Percentiles rank a stretch among this genome's conserved stretches.
These are phyloP conservation scores for Hippocampus barbouri DNA, from an alignment of 2,113 vertebrate species.

Conservation along the genomic window DNA sequence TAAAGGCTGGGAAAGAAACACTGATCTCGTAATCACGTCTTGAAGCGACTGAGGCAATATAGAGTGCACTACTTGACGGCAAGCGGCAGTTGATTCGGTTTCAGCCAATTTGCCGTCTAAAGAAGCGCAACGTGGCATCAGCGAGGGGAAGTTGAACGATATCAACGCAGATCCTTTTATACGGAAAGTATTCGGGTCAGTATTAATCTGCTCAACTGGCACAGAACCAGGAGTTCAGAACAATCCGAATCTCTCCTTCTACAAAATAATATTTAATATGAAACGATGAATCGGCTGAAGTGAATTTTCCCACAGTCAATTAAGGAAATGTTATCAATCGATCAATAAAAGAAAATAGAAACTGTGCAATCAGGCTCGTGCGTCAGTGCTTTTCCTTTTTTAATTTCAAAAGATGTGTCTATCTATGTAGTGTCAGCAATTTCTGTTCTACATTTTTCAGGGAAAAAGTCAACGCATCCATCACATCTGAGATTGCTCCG, in stretches of 20 bases:
- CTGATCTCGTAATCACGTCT: neutral
- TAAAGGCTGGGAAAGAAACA: too few species aligned
- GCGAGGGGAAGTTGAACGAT: neutral
- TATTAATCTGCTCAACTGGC: neutral
- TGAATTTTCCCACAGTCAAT: too few species aligned
- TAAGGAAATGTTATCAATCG: too few species aligned
- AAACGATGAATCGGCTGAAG: too few species aligned
- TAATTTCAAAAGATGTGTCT: neutral
- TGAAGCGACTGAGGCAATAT: neutral
- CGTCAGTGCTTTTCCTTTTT: neutral
- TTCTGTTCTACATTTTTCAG: neutral
- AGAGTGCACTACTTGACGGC: too few species aligned
- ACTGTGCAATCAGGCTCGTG: neutral
- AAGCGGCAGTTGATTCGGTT: too few species aligned
- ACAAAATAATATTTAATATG: neutral
- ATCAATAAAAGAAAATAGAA: neutral
- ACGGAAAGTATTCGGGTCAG: neutral
- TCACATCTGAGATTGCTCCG: neutral
- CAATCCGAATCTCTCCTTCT: neutral
- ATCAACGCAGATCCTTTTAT: neutral
- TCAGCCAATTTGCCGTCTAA: too few species aligned
- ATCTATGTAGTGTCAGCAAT: neutral
- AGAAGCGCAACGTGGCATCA: too few species aligned
- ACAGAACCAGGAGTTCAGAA: neutral
- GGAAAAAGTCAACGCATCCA: neutral